phyloP scores from a whole-genome alignment of 2,797 vertebrate genomes.

The Tokudaia tokunoshimensis region DNA sequence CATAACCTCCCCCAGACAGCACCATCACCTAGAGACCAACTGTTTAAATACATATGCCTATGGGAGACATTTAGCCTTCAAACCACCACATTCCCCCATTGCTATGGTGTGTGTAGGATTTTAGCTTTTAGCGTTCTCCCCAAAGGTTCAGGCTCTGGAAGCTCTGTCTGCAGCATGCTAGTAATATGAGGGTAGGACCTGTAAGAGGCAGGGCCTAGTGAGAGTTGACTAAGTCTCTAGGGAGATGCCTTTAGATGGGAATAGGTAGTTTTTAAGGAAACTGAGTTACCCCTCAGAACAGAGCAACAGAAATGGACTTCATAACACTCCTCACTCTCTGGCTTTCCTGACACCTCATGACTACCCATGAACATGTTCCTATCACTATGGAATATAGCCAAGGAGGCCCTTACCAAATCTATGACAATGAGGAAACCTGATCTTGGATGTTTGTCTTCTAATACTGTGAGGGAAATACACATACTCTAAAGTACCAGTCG shows the following conservation, averaged over 20 bases:
- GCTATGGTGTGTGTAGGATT: neutral
- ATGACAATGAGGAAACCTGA: neutral
- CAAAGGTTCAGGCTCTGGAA: neutral
- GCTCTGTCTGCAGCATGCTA: no score
- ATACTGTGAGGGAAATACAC: neutral
- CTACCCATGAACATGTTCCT: neutral
- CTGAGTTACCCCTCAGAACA: neutral
- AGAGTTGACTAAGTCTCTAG: neutral
- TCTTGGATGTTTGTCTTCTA: neutral
- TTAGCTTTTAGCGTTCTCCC: neutral
- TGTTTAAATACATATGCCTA: neutral
- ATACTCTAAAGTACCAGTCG: neutral
- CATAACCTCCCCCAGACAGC: neutral
- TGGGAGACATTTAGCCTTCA: neutral
- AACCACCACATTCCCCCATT: neutral
- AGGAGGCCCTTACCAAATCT: neutral
- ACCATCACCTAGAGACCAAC: no score
- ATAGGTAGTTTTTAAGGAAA: neutral
- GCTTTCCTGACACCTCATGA: neutral
- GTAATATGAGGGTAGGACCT: neutral
- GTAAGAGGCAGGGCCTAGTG: neutral
- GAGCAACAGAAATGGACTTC: neutral
- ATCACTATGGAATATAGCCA: neutral
- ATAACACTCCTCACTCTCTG: neutral
- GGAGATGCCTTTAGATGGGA: neutral